Evolutionary conservation across 2,113 vertebrate species (phyloP), one percentile per base, ranked within the genome.

Genomic region (Oryzias curvinotus): DNA sequence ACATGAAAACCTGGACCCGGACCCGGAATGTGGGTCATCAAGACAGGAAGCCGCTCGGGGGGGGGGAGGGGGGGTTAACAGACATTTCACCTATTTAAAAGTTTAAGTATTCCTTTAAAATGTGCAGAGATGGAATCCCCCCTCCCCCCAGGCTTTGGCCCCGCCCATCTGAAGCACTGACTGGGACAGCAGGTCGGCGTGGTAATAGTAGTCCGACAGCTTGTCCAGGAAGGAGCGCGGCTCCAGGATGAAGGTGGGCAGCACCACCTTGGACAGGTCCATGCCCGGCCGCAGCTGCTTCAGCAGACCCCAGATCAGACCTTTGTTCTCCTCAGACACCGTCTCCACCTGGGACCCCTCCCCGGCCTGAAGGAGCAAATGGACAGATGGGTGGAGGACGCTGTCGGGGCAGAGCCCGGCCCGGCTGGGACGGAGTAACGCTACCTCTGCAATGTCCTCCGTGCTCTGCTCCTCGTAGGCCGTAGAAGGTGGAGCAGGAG

Each of bases 161-260:
- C 36, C 36, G 10, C 8, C 8, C 8, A 3, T 10, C 8, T 10
- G 12, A 51, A 55, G 43, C 52, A 86, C 94, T 89, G 82, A 98
- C 97, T 94, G 92, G 77, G 97, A 98, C 18, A 98, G 95, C 75
- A 98, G 91, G 84, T 96, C 93, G 0, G 95, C 96, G 0, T 98
- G 96, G 81, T 92, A 95, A 87, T 96, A 98, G 90, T 96, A 93
- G 89, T 98, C 96, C 0, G 96, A 96, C 51, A 98, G 94, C 55
- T 97, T 98, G 91, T 92, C 93, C 43, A 98, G 93, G 90, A 98
- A 98, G 0, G 96, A 98, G 28, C 96, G 96, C 0, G 96, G 95
- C 84, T 98, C 96, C 76, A 98, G 90, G 69, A 98, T 95, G 73
- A 96, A 96, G 7, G 96, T 98, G 56, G 96, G 96, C 73, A 98